phyloP scores from a whole-genome alignment of 2,888 invertebrate genomes.

The Andrena flavipes region DNA sequence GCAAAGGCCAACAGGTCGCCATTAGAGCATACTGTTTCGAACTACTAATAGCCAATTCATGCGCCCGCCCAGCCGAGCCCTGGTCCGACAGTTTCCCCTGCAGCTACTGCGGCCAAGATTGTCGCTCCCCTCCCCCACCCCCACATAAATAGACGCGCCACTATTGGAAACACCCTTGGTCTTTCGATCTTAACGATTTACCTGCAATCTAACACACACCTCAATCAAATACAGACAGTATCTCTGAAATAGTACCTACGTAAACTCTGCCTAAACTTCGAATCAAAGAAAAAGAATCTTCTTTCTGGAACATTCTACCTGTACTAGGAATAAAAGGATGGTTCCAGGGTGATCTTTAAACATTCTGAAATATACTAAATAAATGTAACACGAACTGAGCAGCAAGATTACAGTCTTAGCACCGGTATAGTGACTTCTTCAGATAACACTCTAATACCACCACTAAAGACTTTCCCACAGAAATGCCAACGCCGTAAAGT shows the following conservation, averaged over 20 bases:
- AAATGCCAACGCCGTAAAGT: not conserved
- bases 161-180: conserved; percentile 14
- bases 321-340: too few relatives aligned
- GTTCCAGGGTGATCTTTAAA: too few relatives aligned
- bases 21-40: conserved; percentile 84
- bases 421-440: too few relatives aligned
- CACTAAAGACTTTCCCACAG: not conserved
- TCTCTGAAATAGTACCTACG: too few relatives aligned
- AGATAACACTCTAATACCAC: too few relatives aligned
- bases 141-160: conserved; percentile 63
- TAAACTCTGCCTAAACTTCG: too few relatives aligned
- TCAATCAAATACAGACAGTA: not conserved
- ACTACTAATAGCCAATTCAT: conserved; percentile 86
- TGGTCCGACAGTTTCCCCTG: conserved; percentile 57
- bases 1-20: conserved; percentile 84
- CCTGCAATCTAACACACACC: not conserved
- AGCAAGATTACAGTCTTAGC: too few relatives aligned
- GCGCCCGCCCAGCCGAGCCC: conserved; percentile 71
- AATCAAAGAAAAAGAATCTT: too few relatives aligned
- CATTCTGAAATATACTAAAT: too few relatives aligned
- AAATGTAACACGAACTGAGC: too few relatives aligned
- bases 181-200: conserved; percentile 33
- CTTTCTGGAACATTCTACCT: too few relatives aligned
- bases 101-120: conserved; percentile 65
- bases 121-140: too few relatives aligned